Base-by-base conservation (phyloP, 2,888 invertebrate genomes). In the Lithophane socia region DNA sequence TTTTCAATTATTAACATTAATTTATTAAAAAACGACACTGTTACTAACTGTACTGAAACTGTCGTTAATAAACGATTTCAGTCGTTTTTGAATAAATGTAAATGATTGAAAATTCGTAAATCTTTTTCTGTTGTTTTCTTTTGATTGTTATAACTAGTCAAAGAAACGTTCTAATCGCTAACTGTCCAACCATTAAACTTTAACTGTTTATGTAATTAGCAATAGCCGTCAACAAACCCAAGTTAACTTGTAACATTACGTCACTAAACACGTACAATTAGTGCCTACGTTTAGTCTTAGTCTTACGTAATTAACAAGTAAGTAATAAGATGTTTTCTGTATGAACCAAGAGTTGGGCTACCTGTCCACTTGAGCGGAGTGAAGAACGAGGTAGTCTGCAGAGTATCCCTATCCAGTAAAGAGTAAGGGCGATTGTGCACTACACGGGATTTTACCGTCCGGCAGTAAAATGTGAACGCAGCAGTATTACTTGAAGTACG, bases 141-240 rank as follows among this genome's bases (percentile, higher is more conserved):
- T 10, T 21, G 9, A 60, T 60, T 42, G 24, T 12, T 2, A 16
- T 16, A 37, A 5, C 5, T 37, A 77, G 18, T 66, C 29, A 52
- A 77, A 61, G n/a, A 37, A 37, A 13, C 16, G 37, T 37, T 63
- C 12, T 60, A 16, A 69, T 47, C 21, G 24, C 24, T 16, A 42
- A 60, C 18, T 49, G 58, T 4, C 29, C 13, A 58, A 47, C 8
- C 52, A 29, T 24, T 56, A 8, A 29, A 58, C 8, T 24, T 77
- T 68, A 69, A 60, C 79, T 68, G 37, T 54, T 63, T 56, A 49
- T 21, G 61, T 70, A 63, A 77, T 79, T 63, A 77, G 61, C 47
- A 70, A 79, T 54, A 61, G 13, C 24, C 63, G 80, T 77, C 71
- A 77, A 49, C 37, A 63, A 79, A 70, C 47, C 37, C 24, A 63